Evolutionary conservation across 2,888 invertebrate genomes (phyloP), one percentile per base, ranked within the genome.

Genomic region (Xylota segnis): DNA sequence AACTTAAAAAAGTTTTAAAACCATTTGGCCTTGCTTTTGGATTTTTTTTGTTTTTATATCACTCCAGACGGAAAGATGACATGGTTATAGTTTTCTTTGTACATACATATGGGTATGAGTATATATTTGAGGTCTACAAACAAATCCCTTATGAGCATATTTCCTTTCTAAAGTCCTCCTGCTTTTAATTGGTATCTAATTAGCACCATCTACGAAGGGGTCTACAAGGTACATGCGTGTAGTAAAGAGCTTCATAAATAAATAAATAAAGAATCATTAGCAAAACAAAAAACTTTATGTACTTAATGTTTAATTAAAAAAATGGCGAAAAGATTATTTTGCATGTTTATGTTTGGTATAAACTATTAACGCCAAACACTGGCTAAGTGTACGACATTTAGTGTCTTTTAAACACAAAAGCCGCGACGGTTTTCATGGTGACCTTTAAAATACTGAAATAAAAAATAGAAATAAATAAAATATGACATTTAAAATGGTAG

Each of bases 11-110:
- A 9, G 10, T 37, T 43, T 14, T 43, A 2, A 50, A 50, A 50
- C 12, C 50, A 23, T 50, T 50, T 50, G 50, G 50, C 50, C 50
- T 50, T 47, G 7, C 14, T 14, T 45, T 45, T 40, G 4, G n/a
- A 40, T 47, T 47, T 50, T 50, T 50, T 14, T 6, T 6, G 6
- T 47, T 50, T 50, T 50, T 14, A 14, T 6, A 14, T 43, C 5
- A 6, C 5, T 14, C 43, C 14, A 6, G 7, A 43, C 4, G 14
- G 0, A n/a, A 40, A 43, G 12, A 43, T n/a, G 5, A 4, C 1
- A 4, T 6, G n/a, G n/a, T 14, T 14, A 43, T 43, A 43, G 43
- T 43, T 43, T 43, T n/a, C 0, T 10, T 2, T 9, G 2, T n/a
- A 34, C 34, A 14, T 14, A 14, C 5, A 43, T 14, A 3, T 40